A percentile compares a stretch with the other conserved stretches of the same genome.
These are phyloP conservation scores for Beroe ovata DNA, from an alignment of 37 sponge, comb jelly and placozoan species.

Conservation along the genomic window DNA sequence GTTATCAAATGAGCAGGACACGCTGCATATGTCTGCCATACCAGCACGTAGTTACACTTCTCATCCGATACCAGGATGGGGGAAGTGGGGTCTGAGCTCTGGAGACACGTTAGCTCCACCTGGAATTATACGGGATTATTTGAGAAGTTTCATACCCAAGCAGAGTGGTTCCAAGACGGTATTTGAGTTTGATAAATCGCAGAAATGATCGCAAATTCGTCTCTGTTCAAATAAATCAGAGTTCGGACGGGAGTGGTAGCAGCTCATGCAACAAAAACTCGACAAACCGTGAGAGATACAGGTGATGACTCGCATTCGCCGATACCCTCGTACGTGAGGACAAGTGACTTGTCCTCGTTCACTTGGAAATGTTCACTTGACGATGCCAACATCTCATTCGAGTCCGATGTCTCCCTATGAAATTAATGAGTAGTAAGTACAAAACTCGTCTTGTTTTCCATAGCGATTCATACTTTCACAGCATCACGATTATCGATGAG, in stretches of 20 bases:
- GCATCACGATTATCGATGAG: too few relatives aligned
- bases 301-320: slow-evolving; percentile 17
- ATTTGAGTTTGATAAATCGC: too few relatives aligned
- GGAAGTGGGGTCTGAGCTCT: not conserved
- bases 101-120: slow-evolving; percentile 41
- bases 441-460: too few relatives aligned
- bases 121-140: not conserved
- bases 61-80: slow-evolving; percentile 32
- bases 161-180: too few relatives aligned
- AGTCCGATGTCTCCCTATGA: too few relatives aligned
- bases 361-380: slow-evolving; percentile 19
- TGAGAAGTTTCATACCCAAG: too few relatives aligned
- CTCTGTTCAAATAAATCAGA: too few relatives aligned
- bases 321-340: slow-evolving; percentile 8
- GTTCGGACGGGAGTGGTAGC: not conserved
- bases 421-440: too few relatives aligned
- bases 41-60: slow-evolving; percentile 24
- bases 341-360: slow-evolving; percentile 45
- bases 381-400: not conserved
- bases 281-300: slow-evolving; percentile 25
- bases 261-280: not conserved
- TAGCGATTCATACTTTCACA: too few relatives aligned
- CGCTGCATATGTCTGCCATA: slow-evolving; percentile 5
- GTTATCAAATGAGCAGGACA: slow-evolving; percentile 6
- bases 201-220: too few relatives aligned